These are phyloP conservation scores for Asbolus verrucosus DNA, from an alignment of 1,140 invertebrate species.

Conservation along the genomic window DNA sequence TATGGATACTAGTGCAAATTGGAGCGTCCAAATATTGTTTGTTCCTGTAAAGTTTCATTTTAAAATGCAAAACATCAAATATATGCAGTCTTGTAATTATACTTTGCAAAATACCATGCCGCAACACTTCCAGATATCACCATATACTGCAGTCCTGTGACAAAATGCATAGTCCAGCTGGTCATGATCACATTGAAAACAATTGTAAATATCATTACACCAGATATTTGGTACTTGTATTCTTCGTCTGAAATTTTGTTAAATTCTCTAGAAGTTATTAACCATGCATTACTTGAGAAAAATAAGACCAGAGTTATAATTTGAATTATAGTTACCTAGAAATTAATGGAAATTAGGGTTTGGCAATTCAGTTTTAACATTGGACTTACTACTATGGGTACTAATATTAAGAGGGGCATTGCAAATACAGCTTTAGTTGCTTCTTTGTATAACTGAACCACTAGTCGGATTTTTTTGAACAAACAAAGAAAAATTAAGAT, in stretches of 20 bases:
- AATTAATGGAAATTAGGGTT: neutral
- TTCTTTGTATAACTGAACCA: constrained; percentile 42
- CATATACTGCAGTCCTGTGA: constrained; percentile 82
- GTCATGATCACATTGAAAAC: constrained; percentile 4
- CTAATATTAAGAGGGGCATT: constrained; percentile 35
- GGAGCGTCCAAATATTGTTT: constrained; percentile 73
- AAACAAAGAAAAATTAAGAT: constrained; percentile 24
- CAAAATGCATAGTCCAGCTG: constrained; percentile 77
- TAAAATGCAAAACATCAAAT: no score
- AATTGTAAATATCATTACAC: constrained; percentile 8
- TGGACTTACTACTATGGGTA: constrained; percentile 32
- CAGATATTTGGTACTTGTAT: neutral
- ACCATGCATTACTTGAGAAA: neutral
- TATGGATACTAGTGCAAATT: constrained; percentile 69
- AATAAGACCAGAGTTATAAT: neutral
- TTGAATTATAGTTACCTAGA: constrained; percentile 17
- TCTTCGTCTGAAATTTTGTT: neutral
- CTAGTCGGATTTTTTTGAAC: constrained; percentile 39
- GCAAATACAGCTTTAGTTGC: constrained; percentile 39
- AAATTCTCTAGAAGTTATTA: constrained; percentile 5
- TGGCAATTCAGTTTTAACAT: neutral
- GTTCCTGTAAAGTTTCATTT: constrained; percentile 66
- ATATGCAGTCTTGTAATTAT: no score
- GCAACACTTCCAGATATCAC: constrained; percentile 80
- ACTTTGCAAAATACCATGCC: constrained; percentile 85